Conservation (phyloP, 2,797 vertebrate species). For the Carapus acus region DNA sequence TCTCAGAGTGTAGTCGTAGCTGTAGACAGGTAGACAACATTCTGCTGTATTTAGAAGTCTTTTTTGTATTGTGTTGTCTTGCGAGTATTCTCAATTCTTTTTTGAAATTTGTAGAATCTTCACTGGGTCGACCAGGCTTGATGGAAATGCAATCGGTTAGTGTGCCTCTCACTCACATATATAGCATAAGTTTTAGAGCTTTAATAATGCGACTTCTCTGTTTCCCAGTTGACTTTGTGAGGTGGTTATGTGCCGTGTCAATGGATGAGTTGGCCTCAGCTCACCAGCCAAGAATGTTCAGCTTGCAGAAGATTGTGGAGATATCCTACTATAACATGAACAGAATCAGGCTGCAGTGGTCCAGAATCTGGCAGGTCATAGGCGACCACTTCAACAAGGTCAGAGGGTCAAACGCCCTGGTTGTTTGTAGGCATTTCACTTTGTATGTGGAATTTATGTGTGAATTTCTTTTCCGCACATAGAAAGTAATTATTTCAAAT, state of each 20-base stretch:
- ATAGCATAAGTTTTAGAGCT: background rate
- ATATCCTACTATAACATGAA: constrained; percentile 99
- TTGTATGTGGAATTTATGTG: too few relatives aligned
- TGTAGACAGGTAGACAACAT: constrained; percentile 83
- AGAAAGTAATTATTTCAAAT: too few relatives aligned
- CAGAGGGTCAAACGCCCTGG: background rate
- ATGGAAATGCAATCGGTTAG: constrained; percentile 93
- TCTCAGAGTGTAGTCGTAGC: constrained; percentile 96
- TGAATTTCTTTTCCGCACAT: too few relatives aligned
- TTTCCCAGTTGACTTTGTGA: constrained; percentile 89
- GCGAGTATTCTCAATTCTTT: constrained; percentile 8
- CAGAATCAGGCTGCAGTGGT: constrained; percentile 94
- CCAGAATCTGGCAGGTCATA: constrained; percentile 94
- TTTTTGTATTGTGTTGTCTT: background rate
- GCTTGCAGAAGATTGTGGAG: constrained; percentile 95
- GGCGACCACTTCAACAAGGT: constrained; percentile 99
- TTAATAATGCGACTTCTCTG: background rate
- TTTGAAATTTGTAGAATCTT: constrained; percentile 82
- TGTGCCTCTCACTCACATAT: constrained; percentile 6
- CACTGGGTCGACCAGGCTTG: constrained; percentile 89
- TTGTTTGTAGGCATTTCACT: too few relatives aligned
- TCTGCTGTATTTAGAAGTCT: background rate
- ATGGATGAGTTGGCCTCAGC: constrained; percentile 93
- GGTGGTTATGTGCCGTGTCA: constrained; percentile 91
- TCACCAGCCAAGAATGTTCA: constrained; percentile 95